A percentile compares a stretch with the other conserved stretches of the same genome.
Evolutionary conservation across 2,113 vertebrate species (phyloP).

Genomic region (Dipodomys ordii): DNA sequence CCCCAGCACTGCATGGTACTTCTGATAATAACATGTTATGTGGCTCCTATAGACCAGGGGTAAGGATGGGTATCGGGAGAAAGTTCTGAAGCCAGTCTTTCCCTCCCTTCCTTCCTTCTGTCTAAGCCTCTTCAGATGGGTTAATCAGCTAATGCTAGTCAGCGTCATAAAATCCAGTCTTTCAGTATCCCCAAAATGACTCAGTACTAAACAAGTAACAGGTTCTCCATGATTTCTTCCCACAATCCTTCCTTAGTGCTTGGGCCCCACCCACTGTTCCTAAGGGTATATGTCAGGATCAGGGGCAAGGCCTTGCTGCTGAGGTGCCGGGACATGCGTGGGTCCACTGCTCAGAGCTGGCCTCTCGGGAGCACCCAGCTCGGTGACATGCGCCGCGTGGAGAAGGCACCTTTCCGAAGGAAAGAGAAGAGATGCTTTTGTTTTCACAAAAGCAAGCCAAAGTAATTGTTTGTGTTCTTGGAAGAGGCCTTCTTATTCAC

Average conservation of each 20-base stretch:
- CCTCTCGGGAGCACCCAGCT: constrained; percentile 85
- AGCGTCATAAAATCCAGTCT: constrained; percentile 80
- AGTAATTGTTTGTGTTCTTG: constrained; percentile 76
- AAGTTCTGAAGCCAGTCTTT: constrained; percentile 79
- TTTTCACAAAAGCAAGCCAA: constrained; percentile 70
- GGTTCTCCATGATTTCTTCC: constrained; percentile 85
- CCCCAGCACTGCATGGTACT: constrained; percentile 34
- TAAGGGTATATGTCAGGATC: constrained; percentile 67
- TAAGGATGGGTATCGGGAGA: neutral
- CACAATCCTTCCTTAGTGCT: constrained; percentile 54
- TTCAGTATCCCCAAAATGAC: constrained; percentile 82
- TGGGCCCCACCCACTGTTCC: constrained; percentile 65
- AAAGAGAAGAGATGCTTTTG: constrained; percentile 80
- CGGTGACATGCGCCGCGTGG: constrained; percentile 84
- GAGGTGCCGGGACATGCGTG: constrained; percentile 78
- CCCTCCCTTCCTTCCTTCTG: constrained; percentile 53
- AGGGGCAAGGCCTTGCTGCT: constrained; percentile 48
- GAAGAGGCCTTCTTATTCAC: constrained; percentile 81
- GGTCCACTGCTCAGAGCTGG: constrained; percentile 92
- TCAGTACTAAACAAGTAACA: constrained; percentile 81
- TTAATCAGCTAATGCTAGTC: constrained; percentile 78
- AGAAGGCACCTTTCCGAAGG: constrained; percentile 80
- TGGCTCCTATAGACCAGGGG: neutral
- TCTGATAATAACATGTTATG: constrained; percentile 15
- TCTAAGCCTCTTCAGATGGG: constrained; percentile 71